Evolutionary conservation across 37 sponge, comb jelly and placozoan species (phyloP).

Genomic region (Lycopodina hypogea): DNA sequence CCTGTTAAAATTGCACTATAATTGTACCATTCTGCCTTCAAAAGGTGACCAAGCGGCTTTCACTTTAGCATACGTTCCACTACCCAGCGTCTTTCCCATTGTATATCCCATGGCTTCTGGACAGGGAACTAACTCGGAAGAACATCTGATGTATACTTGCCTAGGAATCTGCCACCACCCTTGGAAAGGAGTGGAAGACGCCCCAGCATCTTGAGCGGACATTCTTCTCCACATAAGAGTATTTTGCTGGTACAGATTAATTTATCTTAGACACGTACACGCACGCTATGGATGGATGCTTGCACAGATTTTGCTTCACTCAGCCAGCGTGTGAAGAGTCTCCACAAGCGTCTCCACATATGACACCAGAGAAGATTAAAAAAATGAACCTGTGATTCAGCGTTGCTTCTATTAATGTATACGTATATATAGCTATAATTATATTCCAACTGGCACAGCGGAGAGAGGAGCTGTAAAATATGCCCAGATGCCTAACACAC

Average conservation of each 20-base stretch:
- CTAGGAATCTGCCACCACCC: constrained; percentile 9
- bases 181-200: neutral
- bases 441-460: no score
- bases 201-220: neutral
- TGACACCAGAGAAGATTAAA: no score
- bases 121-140: constrained; percentile 13
- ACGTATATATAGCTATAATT: no score
- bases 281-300: no score
- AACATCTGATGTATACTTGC: constrained; percentile 6
- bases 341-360: no score
- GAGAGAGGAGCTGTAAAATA: neutral
- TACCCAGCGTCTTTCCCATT: constrained; percentile 73
- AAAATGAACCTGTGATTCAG: no score
- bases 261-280: no score
- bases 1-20: no score
- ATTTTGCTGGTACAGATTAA: no score
- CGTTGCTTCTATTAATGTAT: no score
- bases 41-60: constrained; percentile 66
- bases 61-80: constrained; percentile 91
- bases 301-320: no score
- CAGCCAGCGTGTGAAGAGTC: no score
- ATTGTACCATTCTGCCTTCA: constrained; percentile 53
- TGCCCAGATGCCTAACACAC: neutral
- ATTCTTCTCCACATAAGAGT: neutral
- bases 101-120: constrained; percentile 44